A percentile compares a stretch with the other conserved stretches of the same genome.
Conservation (phyloP, 2,888 invertebrate species). For the Philhelius pedissequus region DNA sequence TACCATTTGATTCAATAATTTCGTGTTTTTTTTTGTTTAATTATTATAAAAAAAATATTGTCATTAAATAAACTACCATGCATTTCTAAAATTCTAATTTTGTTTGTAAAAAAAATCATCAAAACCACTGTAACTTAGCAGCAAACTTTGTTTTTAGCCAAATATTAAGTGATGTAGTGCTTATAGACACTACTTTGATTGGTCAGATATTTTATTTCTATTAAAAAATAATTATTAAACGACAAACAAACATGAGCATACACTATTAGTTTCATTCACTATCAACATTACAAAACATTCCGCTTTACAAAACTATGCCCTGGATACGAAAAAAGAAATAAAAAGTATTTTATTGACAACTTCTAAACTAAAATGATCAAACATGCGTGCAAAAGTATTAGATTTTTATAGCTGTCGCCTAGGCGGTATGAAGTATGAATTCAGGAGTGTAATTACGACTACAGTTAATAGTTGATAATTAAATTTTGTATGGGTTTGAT, state of each 20-base stretch:
- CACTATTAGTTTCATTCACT: conserved; percentile 61
- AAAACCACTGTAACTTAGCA: conserved; percentile 53
- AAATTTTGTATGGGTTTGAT: not conserved
- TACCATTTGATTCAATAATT: conserved; percentile 60
- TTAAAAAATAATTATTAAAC: conserved; percentile 12
- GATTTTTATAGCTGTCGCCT: conserved; percentile 51
- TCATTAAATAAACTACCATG: conserved; percentile 64
- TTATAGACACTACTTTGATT: conserved; percentile 41
- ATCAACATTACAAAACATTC: conserved; percentile 66
- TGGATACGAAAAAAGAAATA: conserved; percentile 24
- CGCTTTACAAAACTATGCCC: conserved; percentile 41
- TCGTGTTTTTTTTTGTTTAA: conserved; percentile 12
- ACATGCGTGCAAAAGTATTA: conserved; percentile 61
- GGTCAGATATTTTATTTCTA: conserved; percentile 43
- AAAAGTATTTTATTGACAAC: conserved; percentile 38
- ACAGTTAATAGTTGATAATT: not conserved
- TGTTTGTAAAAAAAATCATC: conserved; percentile 5
- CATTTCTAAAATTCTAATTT: conserved; percentile 38
- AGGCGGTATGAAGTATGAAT: conserved; percentile 51
- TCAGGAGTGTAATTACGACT: not conserved
- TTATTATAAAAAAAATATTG: conserved; percentile 10
- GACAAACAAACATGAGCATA: conserved; percentile 49
- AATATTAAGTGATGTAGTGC: conserved; percentile 55
- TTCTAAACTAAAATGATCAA: conserved; percentile 51
- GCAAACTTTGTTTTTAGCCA: conserved; percentile 49